A percentile compares a stretch with the other conserved stretches of the same genome.
Conservation (phyloP, 2,797 vertebrate species). For the Pseudochirops cupreus region DNA sequence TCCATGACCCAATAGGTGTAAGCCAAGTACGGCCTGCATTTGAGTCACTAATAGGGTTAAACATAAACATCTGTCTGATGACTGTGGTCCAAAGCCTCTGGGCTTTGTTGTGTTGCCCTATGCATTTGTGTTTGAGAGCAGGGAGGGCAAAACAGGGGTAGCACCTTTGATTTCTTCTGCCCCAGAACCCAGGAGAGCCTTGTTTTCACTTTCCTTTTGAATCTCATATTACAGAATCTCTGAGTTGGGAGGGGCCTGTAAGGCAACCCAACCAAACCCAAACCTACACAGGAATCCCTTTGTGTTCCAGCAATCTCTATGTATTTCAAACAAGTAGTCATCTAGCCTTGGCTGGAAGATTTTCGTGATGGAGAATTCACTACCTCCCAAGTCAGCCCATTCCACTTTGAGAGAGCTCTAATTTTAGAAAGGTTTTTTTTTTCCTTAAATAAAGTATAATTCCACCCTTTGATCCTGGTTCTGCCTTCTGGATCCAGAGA, state of each 20-base stretch:
- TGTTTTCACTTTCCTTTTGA: neutral
- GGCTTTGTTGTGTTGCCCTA: neutral
- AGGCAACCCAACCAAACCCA: neutral
- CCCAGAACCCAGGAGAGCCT: neutral
- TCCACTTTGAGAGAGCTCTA: neutral
- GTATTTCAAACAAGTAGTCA: neutral
- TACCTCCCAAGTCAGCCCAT: neutral
- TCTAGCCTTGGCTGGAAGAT: neutral
- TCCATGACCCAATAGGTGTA: neutral
- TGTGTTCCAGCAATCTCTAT: neutral
- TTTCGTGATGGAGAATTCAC: neutral
- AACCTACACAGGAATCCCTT: neutral
- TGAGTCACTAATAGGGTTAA: neutral
- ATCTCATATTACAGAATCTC: neutral
- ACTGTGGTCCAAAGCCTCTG: neutral
- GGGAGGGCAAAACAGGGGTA: neutral
- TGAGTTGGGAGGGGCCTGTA: neutral
- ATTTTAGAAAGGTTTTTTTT: neutral
- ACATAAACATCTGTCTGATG: neutral
- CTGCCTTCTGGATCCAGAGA: neutral
- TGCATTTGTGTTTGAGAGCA: neutral
- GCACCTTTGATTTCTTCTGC: neutral
- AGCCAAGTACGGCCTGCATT: neutral
- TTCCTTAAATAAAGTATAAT: neutral
- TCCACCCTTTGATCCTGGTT: no score